Conservation (phyloP, 1,140 invertebrate genomes). For the Leptoteleia sp. region DNA sequence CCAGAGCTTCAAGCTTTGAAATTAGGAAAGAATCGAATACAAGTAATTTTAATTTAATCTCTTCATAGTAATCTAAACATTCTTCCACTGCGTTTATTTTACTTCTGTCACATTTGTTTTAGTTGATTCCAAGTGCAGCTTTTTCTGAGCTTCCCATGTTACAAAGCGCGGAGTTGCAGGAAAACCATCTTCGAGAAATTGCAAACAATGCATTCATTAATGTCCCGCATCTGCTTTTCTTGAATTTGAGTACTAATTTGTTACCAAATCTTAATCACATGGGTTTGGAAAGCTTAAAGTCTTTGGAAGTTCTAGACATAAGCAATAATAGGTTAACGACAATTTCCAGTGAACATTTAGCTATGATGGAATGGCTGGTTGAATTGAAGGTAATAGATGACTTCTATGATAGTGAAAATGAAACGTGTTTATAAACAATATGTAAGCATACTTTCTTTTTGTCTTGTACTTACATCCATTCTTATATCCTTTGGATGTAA, state of each 20-base stretch:
- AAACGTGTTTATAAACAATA: no score
- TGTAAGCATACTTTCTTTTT: no score
- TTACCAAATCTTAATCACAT: constrained; percentile 86
- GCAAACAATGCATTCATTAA: constrained; percentile 89
- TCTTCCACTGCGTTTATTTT: no score
- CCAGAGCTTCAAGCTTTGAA: constrained; percentile 89
- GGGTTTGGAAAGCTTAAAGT: constrained; percentile 86
- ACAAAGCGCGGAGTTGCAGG: constrained; percentile 88
- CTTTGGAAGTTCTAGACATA: constrained; percentile 90
- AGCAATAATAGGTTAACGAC: constrained; percentile 88
- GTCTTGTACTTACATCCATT: no score
- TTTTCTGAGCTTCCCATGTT: constrained; percentile 89
- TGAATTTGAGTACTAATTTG: constrained; percentile 91
- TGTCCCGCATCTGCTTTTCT: constrained; percentile 88
- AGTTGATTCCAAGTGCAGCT: constrained; percentile 85
- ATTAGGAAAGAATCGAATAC: constrained; percentile 88
- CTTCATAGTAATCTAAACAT: no score
- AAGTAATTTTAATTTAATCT: constrained; percentile 79
- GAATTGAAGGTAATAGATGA: constrained; percentile 85
- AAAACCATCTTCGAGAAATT: constrained; percentile 87
- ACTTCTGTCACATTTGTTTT: no score
- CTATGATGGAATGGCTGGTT: constrained; percentile 90
- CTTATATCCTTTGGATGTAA: no score
- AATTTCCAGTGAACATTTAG: constrained; percentile 84
- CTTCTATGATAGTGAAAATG: no score